Evolutionary conservation across 1,140 invertebrate genomes (phyloP).

Genomic region (Bombyx mandarina): DNA sequence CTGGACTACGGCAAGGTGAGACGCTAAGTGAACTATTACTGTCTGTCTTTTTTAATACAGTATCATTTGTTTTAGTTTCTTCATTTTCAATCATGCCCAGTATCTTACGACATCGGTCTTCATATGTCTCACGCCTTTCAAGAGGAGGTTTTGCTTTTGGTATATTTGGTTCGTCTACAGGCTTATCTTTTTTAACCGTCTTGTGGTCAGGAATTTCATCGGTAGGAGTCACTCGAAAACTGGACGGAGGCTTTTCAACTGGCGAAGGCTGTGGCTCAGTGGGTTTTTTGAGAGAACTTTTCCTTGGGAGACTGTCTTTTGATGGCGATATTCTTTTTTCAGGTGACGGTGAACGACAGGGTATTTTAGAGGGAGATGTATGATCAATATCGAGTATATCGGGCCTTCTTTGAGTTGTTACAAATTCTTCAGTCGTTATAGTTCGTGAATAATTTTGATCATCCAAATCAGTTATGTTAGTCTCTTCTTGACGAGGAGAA

Average conservation of each 20-base stretch:
- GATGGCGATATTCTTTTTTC: slow-evolving; percentile 36
- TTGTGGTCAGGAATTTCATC: slow-evolving; percentile 35
- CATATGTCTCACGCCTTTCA: slow-evolving; percentile 77
- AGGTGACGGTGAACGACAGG: slow-evolving; percentile 51
- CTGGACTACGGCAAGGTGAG: slow-evolving; percentile 40
- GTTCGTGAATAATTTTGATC: slow-evolving; percentile 24
- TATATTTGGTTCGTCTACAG: slow-evolving; percentile 20
- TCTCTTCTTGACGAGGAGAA: slow-evolving; percentile 33
- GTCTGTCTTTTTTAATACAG: slow-evolving; percentile 11
- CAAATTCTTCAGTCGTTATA: slow-evolving; percentile 13
- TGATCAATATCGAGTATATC: slow-evolving; percentile 22
- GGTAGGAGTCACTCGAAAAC: slow-evolving; percentile 48
- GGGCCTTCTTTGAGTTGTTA: slow-evolving; percentile 20
- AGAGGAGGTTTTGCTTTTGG: slow-evolving; percentile 59
- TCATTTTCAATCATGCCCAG: slow-evolving; percentile 72
- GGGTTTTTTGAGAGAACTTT: slow-evolving; percentile 67
- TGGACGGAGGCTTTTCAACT: slow-evolving; percentile 51
- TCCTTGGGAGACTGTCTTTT: slow-evolving; percentile 51
- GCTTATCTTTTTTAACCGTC: slow-evolving; percentile 36
- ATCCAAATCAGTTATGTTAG: slow-evolving; percentile 56
- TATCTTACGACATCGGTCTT: slow-evolving; percentile 77
- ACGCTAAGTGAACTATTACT: slow-evolving; percentile 26
- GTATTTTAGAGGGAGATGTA: slow-evolving; percentile 50
- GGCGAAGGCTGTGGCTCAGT: slow-evolving; percentile 35
- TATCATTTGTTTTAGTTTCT: slow-evolving; percentile 30